phyloP scores from a whole-genome alignment of 2,113 vertebrate genomes.

The Heterotis niloticus region DNA sequence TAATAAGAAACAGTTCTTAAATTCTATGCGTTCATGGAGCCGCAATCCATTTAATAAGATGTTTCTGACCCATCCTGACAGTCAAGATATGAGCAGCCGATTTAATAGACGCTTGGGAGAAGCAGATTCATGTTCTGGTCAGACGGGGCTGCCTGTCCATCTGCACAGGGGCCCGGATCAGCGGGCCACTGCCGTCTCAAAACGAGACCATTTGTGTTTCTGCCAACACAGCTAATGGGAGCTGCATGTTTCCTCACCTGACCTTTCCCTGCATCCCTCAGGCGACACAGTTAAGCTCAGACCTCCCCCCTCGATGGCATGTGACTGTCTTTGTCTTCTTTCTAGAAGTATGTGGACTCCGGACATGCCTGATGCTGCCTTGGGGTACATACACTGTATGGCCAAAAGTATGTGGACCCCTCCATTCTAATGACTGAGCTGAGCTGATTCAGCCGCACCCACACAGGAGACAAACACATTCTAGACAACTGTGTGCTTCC shows the following conservation, averaged over 20 bases:
- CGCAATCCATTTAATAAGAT: conserved; percentile 1
- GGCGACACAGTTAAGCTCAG: background rate
- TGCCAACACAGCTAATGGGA: no score
- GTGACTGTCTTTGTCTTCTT: background rate
- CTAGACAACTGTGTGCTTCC: no score
- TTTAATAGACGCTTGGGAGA: background rate
- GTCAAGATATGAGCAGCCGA: background rate
- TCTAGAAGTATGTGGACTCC: background rate
- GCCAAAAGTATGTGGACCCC: no score
- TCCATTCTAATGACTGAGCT: no score
- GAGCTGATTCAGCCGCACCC: no score
- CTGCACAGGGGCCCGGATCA: background rate
- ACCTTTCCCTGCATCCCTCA: background rate
- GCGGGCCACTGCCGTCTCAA: background rate
- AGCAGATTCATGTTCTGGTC: background rate
- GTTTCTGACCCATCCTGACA: conserved; percentile 3
- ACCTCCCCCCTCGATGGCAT: background rate
- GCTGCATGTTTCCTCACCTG: background rate
- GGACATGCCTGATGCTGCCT: background rate
- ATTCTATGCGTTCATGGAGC: background rate
- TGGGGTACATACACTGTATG: background rate
- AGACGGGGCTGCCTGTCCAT: background rate
- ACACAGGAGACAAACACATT: no score
- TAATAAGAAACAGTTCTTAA: background rate
- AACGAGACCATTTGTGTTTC: background rate